phyloP scores from a whole-genome alignment of 2,888 invertebrate species.

The Caenorhabditis imperialis region DNA sequence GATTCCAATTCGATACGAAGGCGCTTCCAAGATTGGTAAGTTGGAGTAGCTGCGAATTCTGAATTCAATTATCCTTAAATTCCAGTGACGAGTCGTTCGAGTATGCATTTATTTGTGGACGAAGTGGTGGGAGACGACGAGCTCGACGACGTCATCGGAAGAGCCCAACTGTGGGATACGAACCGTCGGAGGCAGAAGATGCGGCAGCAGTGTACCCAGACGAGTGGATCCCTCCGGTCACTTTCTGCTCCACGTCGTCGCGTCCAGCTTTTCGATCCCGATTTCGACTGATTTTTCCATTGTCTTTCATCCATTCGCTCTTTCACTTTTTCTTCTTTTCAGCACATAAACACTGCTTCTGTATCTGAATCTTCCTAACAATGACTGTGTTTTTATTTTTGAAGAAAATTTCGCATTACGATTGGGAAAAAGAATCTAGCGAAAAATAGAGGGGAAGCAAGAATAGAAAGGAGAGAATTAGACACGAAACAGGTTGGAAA shows the following conservation, averaged over 20 bases:
- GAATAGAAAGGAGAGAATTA: background rate
- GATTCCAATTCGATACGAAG: constrained; percentile 31
- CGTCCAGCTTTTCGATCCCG: constrained; percentile 48
- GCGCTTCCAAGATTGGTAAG: constrained; percentile 26
- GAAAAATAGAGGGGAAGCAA: constrained; percentile 9
- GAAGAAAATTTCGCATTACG: constrained; percentile 3
- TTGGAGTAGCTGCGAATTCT: too few species aligned
- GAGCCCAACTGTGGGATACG: constrained; percentile 47
- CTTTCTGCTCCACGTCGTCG: constrained; percentile 39
- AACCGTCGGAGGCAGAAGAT: constrained; percentile 46
- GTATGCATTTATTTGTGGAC: constrained; percentile 38
- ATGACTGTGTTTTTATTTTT: constrained; percentile 1
- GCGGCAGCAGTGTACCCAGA: constrained; percentile 48
- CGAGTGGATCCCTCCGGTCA: constrained; percentile 29
- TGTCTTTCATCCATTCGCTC: constrained; percentile 7
- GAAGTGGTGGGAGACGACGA: constrained; percentile 39
- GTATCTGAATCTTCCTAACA: too few species aligned
- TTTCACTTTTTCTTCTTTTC: too few species aligned
- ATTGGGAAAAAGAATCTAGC: background rate
- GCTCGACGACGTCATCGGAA: constrained; percentile 45
- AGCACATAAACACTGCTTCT: too few species aligned
- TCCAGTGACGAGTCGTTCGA: constrained; percentile 53
- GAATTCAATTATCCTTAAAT: background rate
- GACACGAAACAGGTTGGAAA: background rate
- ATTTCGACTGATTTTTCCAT: constrained; percentile 43